Evolutionary conservation across 1,140 invertebrate species (phyloP).

Genomic region (Drosophila sp.): DNA sequence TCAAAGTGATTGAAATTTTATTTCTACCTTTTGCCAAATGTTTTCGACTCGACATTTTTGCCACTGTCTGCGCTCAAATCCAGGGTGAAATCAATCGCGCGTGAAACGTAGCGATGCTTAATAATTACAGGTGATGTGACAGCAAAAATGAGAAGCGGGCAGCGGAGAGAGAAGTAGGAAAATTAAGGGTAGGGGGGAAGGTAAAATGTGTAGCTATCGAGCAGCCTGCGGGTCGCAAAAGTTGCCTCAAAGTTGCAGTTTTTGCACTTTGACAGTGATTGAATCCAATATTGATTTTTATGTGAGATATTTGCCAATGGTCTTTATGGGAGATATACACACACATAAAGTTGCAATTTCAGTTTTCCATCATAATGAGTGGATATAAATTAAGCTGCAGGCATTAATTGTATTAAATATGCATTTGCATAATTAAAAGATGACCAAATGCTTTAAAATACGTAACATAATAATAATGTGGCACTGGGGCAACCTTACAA

Average conservation of each 20-base stretch:
- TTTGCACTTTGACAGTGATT: conserved; percentile 65
- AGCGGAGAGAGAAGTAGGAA: too few species aligned
- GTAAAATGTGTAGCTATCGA: neutral
- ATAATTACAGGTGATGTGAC: conserved; percentile 68
- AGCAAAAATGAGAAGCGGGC: neutral
- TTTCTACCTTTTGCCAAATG: conserved; percentile 10
- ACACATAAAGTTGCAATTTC: conserved; percentile 42
- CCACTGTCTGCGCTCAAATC: conserved; percentile 22
- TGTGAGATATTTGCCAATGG: conserved; percentile 12
- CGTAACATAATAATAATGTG: neutral
- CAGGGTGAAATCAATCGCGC: conserved; percentile 68
- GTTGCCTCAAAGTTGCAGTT: conserved; percentile 54
- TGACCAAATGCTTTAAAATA: conserved; percentile 8
- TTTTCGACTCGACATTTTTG: conserved; percentile 21
- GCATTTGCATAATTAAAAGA: conserved; percentile 47
- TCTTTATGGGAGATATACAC: conserved; percentile 2
- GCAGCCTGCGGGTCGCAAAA: conserved; percentile 44
- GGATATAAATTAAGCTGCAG: conserved; percentile 57
- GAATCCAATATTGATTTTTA: conserved; percentile 74
- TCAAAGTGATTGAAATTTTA: conserved; percentile 37
- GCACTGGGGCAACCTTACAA: conserved; percentile 17
- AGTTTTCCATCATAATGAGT: conserved; percentile 45
- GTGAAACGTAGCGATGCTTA: conserved; percentile 48
- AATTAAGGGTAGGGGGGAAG: neutral
- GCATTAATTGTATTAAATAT: conserved; percentile 45